Evolutionary conservation across 2,888 invertebrate species (phyloP), one percentile per base, ranked within the genome.

Genomic region (Drosophila multiciliata): DNA sequence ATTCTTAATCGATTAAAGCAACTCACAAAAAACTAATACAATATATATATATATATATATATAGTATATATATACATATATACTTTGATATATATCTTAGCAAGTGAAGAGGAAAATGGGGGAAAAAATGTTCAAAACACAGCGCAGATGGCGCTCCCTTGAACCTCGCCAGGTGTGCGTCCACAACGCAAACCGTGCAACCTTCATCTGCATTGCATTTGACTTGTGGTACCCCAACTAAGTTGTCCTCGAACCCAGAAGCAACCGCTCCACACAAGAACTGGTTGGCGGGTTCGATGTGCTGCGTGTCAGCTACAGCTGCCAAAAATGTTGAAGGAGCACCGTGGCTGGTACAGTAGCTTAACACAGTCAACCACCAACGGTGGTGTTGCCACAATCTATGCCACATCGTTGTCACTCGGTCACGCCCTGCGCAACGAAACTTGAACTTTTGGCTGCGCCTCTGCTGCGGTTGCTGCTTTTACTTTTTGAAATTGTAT

Each of bases 401-500:
- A 78, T 80, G 80, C 77, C 78, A 78, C 80, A 80, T 78, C 78
- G 76, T 79, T 83, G 87, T 73, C 87, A 87, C 84, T 74, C 65
- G 74, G 71, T 79, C 76, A 81, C 71, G 84, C 78, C 73, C 66
- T 73, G 60, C 81, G 67, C 49, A 66, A 66, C 29, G 62, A 80
- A 78, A 78, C 71, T 75, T 76, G 42, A 61, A 55, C 66, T 59
- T 59, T 68, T 61, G 59, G 55, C 71, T 66, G 32, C n/a, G 45
- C 45, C 29, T 73, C 29, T 73, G 59, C 52, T 36, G 48, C 48
- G 36, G 70, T 64, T 67, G 65, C 57, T 71, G 65, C 71, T 81
- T 83, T 77, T 85, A 77, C 71, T 83, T 86, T 88, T 85, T 75
- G 71, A 83, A 88, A 88, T 90, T 88, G 83, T 90, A 87, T 87